Evolutionary conservation across 2,113 vertebrate genomes (phyloP).

Genomic region (Nothobranchius furzeri): DNA sequence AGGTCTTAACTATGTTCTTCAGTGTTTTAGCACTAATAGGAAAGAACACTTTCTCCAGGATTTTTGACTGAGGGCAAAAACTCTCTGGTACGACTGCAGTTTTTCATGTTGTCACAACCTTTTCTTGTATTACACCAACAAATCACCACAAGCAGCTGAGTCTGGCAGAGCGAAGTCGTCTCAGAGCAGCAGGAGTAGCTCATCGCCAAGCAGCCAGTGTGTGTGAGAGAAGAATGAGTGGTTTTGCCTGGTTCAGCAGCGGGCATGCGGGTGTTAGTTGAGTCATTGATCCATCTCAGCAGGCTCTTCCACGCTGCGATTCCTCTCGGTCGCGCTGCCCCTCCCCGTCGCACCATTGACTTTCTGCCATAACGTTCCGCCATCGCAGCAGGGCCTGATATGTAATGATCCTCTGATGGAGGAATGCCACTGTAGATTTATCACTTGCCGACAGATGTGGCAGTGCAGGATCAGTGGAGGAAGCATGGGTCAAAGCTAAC

Average conservation of each 20-base stretch:
- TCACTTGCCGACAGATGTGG: slow-evolving; percentile 82
- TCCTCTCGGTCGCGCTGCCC: slow-evolving; percentile 25
- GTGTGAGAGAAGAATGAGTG: slow-evolving; percentile 48
- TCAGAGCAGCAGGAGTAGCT: slow-evolving; percentile 62
- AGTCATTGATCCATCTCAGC: slow-evolving; percentile 75
- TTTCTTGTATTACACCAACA: slow-evolving; percentile 50
- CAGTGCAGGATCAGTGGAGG: slow-evolving; percentile 79
- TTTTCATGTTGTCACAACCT: slow-evolving; percentile 22
- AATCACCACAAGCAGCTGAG: slow-evolving; percentile 45
- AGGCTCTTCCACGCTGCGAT: slow-evolving; percentile 58
- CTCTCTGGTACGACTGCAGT: slow-evolving; percentile 3
- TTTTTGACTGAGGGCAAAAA: neutral
- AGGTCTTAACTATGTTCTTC: too few relatives aligned
- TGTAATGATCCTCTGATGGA: slow-evolving; percentile 89
- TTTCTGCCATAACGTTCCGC: slow-evolving; percentile 85
- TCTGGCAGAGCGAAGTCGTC: slow-evolving; percentile 56
- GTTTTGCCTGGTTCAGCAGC: slow-evolving; percentile 53
- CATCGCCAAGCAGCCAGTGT: slow-evolving; percentile 57
- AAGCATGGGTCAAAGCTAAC: slow-evolving; percentile 55
- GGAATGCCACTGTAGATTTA: slow-evolving; percentile 82
- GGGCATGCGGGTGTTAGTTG: slow-evolving; percentile 71
- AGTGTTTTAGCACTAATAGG: too few relatives aligned
- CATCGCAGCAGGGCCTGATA: slow-evolving; percentile 84
- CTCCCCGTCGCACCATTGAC: slow-evolving; percentile 80
- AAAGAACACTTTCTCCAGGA: too few relatives aligned